These are phyloP conservation scores for Oreochromis mossambicus DNA, from an alignment of 2,797 vertebrate species.

Conservation along the genomic window DNA sequence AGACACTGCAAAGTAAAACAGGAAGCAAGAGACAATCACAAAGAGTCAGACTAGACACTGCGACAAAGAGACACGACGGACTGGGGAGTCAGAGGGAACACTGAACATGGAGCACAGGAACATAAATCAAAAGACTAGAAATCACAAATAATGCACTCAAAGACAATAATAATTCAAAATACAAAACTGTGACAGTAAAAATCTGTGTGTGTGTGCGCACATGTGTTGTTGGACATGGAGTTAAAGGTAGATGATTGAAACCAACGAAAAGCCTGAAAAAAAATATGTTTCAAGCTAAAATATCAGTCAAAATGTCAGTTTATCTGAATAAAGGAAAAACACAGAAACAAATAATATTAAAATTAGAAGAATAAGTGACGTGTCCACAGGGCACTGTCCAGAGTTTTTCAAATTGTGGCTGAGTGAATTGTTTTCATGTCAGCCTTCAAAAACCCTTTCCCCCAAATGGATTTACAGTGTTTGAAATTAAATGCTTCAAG, in stretches of 20 bases:
- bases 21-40: neutral
- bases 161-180: neutral
- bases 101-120: neutral
- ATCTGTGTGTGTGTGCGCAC: neutral
- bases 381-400: neutral
- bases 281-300: neutral
- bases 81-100: neutral
- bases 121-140: neutral
- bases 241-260: neutral
- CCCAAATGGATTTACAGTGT: constrained; percentile 21
- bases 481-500: constrained; percentile 41
- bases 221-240: neutral
- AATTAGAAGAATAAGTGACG: neutral
- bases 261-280: neutral
- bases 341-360: neutral
- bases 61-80: neutral
- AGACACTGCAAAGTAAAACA: neutral
- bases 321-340: neutral
- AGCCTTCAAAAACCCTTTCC: neutral
- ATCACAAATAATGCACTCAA: neutral
- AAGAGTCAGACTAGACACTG: neutral
- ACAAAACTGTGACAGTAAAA: neutral
- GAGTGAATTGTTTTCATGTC: constrained; percentile 17
- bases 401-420: constrained; percentile 6
- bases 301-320: neutral